Evolutionary conservation across 2,113 vertebrate genomes (phyloP), one percentile per base, ranked within the genome.

Genomic region (Erythrocercus mccallii): DNA sequence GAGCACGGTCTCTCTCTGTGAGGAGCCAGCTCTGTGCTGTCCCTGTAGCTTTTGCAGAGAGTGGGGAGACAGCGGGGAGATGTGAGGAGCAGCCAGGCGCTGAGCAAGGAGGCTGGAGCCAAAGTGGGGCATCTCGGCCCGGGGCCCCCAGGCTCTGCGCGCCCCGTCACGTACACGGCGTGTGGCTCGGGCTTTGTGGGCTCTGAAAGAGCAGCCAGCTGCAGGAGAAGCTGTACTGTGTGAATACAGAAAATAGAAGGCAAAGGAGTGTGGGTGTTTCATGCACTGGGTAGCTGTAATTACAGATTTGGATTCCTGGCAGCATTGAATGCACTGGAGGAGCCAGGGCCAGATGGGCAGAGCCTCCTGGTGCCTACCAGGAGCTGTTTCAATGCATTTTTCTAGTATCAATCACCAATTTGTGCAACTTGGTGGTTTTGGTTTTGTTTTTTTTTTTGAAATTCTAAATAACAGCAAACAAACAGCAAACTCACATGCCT

Each of bases 341-440:
- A 96, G 88, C 90, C 91, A 91, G 74, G 84, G 88, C 94, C 97
- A 97, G 94, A 96, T 97, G 91, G 96, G 58, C 87, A 95, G 81
- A 90, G 64, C 95, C 68, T 81, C 87, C 81, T 95, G 60, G 79
- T 92, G 90, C 80, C 88, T 89, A 85, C 85, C 56, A 92, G 81
- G 76, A 92, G 64, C 90, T 87, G 37, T 92, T 94, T 87, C 80
- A 94, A 23, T 90, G 69, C n/a, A 60, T 65, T 92, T 96, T 91
- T 79, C 88, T 53, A 27, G 7, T 70, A 91, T 79, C 84, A 81
- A 27, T 83, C 76, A 93, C 51, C 44, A 77, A 33, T 96, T 85
- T 94, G 58, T 95, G 42, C 50, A 86, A 37, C 22, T 57, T 25
- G 50, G 18, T 28, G 62, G 6, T 31, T 53, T 40, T 37, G 22